Percentiles rank a stretch among this genome's conserved stretches.
phyloP scores from a whole-genome alignment of 2,888 invertebrate species.

The Eledona agricola region DNA sequence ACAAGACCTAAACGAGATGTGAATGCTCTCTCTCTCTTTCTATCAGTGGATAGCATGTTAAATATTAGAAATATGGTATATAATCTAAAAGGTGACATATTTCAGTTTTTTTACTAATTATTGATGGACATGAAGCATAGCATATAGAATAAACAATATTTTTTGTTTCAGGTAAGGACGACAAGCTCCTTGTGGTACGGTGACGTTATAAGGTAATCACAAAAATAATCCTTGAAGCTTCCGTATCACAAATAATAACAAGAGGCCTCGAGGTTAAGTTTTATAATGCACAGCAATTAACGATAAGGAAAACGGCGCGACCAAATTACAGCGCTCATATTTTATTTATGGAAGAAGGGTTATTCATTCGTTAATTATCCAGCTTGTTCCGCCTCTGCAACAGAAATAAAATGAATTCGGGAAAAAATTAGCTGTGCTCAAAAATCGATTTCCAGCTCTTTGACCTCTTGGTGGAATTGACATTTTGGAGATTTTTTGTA shows the following conservation, averaged over 20 bases:
- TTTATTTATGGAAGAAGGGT: slow-evolving; percentile 14
- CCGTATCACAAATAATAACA: slow-evolving; percentile 16
- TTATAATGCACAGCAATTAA: slow-evolving; percentile 6
- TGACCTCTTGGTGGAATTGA: no score
- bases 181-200: slow-evolving; percentile 13
- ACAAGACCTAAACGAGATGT: no score
- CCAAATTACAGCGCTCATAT: slow-evolving; percentile 4
- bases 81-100: no score
- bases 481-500: no score
- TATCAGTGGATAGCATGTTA: no score
- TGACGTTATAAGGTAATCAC: slow-evolving; percentile 23
- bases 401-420: slow-evolving; percentile 24
- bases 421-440: slow-evolving; percentile 22
- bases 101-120: no score
- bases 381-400: slow-evolving; percentile 9
- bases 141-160: no score
- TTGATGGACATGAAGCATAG: no score
- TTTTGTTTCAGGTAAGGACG: slow-evolving; percentile 32
- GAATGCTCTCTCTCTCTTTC: no score
- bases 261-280: slow-evolving; percentile 14
- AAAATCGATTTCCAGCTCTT: no score
- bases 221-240: slow-evolving; percentile 27
- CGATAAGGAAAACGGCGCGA: background rate
- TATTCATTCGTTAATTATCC: slow-evolving; percentile 15
- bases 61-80: no score